Base-by-base conservation (phyloP, 2,113 vertebrate species). In the Macroglossus sobrinus region DNA sequence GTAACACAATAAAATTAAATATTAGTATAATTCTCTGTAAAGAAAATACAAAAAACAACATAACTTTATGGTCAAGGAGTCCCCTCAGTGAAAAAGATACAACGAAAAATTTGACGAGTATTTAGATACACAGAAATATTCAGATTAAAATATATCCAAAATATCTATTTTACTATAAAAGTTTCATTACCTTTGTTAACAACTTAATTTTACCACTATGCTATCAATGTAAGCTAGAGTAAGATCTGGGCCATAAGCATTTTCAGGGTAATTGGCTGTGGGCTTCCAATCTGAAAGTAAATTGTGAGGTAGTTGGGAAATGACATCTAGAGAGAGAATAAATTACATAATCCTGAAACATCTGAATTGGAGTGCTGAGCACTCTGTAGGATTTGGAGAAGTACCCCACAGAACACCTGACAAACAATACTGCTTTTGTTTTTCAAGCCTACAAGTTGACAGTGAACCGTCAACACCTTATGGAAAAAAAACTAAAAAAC, bases 251-350 rank as follows among this genome's bases (percentile, higher is more conserved):
- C 91, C 92, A 63, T 92, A 97, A 96, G 95, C 81, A 55, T 43
- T 93, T 97, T 96, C 76, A 84, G 97, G 96, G 96, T 91, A 91
- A 94, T 74, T 97, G 96, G 93, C 95, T 93, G 89, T 89, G 97
- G 96, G 96, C 97, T 90, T 92, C 96, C 86, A 93, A 96, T 97
- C 97, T 97, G 91, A 98, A 98, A 98, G 97, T 78, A 97, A 97
- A 98, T 96, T 94, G 93, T 61, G 75, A 96, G 95, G 95, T 93
- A 89, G 91, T 93, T 72, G 75, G 61, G 96, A 97, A 97, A 91
- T 97, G 97, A 97, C 96, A 98, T 96, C 97, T 98, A 95, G 93
- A 97, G 61, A 93, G 21, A 96, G 95, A 98, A 98, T 98, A 98
- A 97, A 98, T 96, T 97, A 93, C 91, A 88, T 45, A 94, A 97